Evolutionary conservation across 2,113 vertebrate genomes (phyloP).

Genomic region (Ahaetulla prasina): DNA sequence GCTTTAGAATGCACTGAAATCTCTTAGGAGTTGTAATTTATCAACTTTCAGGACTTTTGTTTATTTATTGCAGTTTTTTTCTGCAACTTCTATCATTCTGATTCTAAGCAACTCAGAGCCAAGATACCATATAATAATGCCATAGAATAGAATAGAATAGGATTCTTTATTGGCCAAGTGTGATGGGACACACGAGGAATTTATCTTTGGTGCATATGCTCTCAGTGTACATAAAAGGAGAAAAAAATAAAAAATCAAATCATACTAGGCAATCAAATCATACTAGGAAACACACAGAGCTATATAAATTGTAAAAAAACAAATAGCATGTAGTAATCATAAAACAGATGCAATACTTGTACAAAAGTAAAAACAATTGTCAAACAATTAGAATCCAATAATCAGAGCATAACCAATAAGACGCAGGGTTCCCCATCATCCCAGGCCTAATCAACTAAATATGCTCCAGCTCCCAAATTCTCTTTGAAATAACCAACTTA

Average conservation of each 20-base stretch:
- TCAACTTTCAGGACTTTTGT: slow-evolving; percentile 34
- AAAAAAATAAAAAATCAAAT: too few species aligned
- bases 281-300: too few species aligned
- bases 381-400: neutral
- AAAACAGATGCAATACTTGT: neutral
- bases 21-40: slow-evolving; percentile 75
- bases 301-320: too few species aligned
- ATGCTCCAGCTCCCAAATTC: neutral
- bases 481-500: neutral
- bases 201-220: too few species aligned
- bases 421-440: neutral
- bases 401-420: neutral
- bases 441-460: neutral
- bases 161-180: too few species aligned
- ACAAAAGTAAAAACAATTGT: neutral
- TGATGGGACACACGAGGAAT: too few species aligned
- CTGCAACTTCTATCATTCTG: neutral
- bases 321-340: neutral
- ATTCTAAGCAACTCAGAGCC: neutral
- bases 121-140: neutral
- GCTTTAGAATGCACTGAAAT: slow-evolving; percentile 75
- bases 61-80: neutral
- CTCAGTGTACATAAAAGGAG: too few species aligned
- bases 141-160: too few species aligned
- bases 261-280: too few species aligned